Conservation (phyloP, 1,140 invertebrate species). For the Conus betulinus region DNA sequence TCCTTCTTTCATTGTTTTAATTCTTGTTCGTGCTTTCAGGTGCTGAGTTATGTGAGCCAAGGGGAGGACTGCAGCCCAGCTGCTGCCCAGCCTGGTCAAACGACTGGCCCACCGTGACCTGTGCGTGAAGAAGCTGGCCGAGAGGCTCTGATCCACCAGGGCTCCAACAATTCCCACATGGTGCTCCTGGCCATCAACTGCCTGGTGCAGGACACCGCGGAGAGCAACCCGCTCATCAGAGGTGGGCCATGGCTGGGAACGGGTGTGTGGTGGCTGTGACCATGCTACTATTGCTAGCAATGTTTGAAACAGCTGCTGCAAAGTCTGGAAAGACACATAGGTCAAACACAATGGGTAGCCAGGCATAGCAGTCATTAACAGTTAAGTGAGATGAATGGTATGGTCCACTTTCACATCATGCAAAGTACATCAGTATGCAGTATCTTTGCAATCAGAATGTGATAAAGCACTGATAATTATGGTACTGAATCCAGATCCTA, state of each 20-base stretch:
- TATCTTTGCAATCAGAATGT: too few species aligned
- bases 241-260: slow-evolving; percentile 8
- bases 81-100: slow-evolving; percentile 59
- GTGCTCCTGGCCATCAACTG: slow-evolving; percentile 64
- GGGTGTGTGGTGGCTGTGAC: too few species aligned
- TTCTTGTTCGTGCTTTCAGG: slow-evolving; percentile 36
- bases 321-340: too few species aligned
- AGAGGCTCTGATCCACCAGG: slow-evolving; percentile 51
- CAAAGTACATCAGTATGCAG: too few species aligned
- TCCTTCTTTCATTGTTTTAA: background rate
- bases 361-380: too few species aligned
- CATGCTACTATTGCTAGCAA: too few species aligned
- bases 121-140: slow-evolving; percentile 61
- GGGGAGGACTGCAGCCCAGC: slow-evolving; percentile 39
- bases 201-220: slow-evolving; percentile 56
- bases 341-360: too few species aligned
- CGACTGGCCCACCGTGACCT: slow-evolving; percentile 61
- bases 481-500: too few species aligned
- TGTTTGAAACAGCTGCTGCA: too few species aligned
- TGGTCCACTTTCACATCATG: too few species aligned
- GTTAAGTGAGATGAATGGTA: too few species aligned
- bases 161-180: slow-evolving; percentile 45
- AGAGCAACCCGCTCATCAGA: slow-evolving; percentile 60
- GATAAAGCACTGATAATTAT: too few species aligned
- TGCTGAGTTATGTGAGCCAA: slow-evolving; percentile 26